Percentiles rank a stretch among this genome's conserved stretches.
Evolutionary conservation across 2,797 vertebrate genomes (phyloP).

Genomic region (Sciurus vulgaris): DNA sequence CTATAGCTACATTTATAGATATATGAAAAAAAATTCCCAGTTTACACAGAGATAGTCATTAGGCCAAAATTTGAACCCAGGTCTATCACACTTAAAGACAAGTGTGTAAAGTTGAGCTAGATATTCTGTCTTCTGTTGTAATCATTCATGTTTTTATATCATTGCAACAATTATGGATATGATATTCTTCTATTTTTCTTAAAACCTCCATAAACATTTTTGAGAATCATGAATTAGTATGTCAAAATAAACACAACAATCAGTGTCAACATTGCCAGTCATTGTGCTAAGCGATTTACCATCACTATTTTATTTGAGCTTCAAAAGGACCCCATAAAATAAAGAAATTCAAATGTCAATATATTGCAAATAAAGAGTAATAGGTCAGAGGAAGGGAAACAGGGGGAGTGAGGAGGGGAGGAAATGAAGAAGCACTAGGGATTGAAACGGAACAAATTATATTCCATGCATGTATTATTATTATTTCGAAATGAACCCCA

Average conservation of each 20-base stretch:
- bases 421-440: too few species aligned
- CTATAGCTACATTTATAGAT: background rate
- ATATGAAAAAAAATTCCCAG: background rate
- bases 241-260: constrained; percentile 29
- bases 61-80: background rate
- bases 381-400: too few species aligned
- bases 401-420: too few species aligned
- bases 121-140: background rate
- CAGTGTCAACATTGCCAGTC: background rate
- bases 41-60: background rate
- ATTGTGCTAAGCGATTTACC: background rate
- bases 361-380: background rate
- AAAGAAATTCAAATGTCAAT: background rate
- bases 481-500: too few species aligned
- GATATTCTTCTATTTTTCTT: background rate
- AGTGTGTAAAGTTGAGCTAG: background rate
- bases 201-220: background rate
- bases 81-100: background rate
- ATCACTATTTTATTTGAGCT: background rate
- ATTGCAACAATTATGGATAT: background rate
- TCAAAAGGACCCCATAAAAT: background rate
- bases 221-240: background rate
- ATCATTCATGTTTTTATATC: background rate
- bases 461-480: too few species aligned
- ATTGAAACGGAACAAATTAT: too few species aligned